Conservation (phyloP, 2,888 invertebrate genomes). For the Orgyia antiqua region DNA sequence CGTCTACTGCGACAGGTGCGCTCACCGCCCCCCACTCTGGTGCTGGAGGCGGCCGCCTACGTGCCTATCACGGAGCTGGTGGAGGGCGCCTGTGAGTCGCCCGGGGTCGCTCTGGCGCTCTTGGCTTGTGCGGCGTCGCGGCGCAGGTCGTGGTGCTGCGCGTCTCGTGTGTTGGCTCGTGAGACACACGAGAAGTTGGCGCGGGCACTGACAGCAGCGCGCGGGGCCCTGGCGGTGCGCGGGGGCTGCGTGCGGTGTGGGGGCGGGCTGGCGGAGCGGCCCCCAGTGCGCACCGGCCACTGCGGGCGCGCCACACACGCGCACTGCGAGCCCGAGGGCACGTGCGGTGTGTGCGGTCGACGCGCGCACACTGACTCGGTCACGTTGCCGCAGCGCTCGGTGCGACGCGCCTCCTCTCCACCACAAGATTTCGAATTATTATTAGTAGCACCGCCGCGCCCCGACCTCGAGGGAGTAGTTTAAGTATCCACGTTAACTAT, state of each 20-base stretch:
- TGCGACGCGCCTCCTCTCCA: conserved; percentile 22
- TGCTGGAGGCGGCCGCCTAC: conserved; percentile 39
- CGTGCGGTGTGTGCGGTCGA: conserved; percentile 49
- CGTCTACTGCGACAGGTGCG: conserved; percentile 44
- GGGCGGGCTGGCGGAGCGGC: conserved; percentile 30
- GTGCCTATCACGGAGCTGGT: conserved; percentile 38
- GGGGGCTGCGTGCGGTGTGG: conserved; percentile 50
- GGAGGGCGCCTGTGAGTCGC: conserved; percentile 30
- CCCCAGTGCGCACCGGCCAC: conserved; percentile 46
- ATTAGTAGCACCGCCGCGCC: conserved; percentile 61
- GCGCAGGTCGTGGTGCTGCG: conserved; percentile 37
- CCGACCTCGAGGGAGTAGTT: conserved; percentile 61
- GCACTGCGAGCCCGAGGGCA: conserved; percentile 37
- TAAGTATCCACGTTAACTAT: conserved; percentile 15
- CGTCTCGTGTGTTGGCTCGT: conserved; percentile 32
- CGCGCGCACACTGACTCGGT: conserved; percentile 27
- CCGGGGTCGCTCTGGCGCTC: conserved; percentile 46
- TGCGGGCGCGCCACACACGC: conserved; percentile 57
- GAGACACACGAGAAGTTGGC: conserved; percentile 44
- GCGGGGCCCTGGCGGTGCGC: conserved; percentile 49
- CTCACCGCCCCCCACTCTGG: conserved; percentile 38
- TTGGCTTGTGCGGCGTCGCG: conserved; percentile 34
- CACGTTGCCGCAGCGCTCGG: conserved; percentile 13
- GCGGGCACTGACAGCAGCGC: conserved; percentile 44
- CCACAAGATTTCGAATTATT: conserved; percentile 37